Evolutionary conservation across 1,140 invertebrate genomes (phyloP).

Genomic region (Diachasmimorpha longicaudata): DNA sequence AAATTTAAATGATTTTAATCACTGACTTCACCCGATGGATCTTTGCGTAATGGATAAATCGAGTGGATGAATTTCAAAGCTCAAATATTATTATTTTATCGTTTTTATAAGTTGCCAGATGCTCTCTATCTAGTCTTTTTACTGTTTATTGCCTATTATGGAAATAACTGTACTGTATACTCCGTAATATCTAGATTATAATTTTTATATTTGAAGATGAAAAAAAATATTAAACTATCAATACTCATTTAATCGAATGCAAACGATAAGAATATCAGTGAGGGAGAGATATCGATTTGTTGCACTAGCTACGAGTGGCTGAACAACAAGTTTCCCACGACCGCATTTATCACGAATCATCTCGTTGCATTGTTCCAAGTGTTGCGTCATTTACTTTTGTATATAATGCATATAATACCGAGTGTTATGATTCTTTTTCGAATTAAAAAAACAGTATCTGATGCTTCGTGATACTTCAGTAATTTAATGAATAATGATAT

Average conservation of each 20-base stretch:
- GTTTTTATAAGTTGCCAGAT: constrained; percentile 12
- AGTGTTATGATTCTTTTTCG: neutral
- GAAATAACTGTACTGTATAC: constrained; percentile 12
- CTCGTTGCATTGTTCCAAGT: constrained; percentile 1
- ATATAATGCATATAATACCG: neutral
- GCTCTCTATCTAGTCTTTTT: constrained; percentile 22
- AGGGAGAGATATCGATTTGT: neutral
- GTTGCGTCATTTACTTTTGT: neutral
- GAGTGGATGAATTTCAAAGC: neutral
- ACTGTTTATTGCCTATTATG: neutral
- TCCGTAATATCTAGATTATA: constrained; percentile 14
- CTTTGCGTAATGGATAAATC: neutral
- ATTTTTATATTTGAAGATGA: constrained; percentile 18
- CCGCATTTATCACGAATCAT: neutral
- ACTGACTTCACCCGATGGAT: neutral
- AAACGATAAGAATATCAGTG: neutral
- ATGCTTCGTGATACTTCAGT: constrained; percentile 5
- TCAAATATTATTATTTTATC: constrained; percentile 3
- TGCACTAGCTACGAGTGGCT: neutral
- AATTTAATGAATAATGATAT: neutral
- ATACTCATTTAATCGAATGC: neutral
- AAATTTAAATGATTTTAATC: neutral
- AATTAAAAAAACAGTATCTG: neutral
- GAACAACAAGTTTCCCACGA: neutral
- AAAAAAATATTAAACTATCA: neutral